Base-by-base conservation (phyloP, 2,797 vertebrate species). In the Tenualosa thibaudeaui region DNA sequence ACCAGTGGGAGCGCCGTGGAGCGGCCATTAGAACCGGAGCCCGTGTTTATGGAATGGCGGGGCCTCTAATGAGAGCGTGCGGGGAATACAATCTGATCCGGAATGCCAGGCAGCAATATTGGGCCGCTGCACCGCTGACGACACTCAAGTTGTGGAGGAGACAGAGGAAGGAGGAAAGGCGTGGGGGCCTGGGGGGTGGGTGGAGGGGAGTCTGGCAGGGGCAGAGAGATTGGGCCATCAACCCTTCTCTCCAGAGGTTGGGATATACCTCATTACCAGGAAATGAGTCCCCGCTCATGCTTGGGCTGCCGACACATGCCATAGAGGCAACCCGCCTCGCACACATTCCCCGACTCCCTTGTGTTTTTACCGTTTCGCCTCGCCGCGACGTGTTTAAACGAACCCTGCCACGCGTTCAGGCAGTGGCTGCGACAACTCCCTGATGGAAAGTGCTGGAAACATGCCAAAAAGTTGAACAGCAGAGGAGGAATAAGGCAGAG, bases 221-320 rank as follows among this genome's bases (percentile, higher is more conserved):
- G 31, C 31, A 31, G 46, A 49, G 46, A 49, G 31, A 78, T 78
- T 75, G 86, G 90, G 84, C 90, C 89, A 91, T 91, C 90, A 84
- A 88, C 81, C 85, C 86, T 81, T 86, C 81, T 89, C 92, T 89
- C 89, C n/a, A 56, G 92, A 88, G 90, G 92, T 82, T 58, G 82
- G 87, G 40, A 84, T 65, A 88, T 88, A 91, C 89, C 89, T 93
- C 92, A 92, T 94, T 93, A 93, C 91, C 91, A 90, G 87, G 88
- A 90, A 87, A 92, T 84, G n/a, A 90, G 90, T 83, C 89, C 88
- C 87, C 19, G 37, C 37, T 46, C 71, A 8, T 9, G 40, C 37
- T 46, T 15, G 0, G 17, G 40, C 71, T 37, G 40, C 37, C 15
- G 31, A 40, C 10, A 26, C 26, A 13, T 24, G 37, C 13, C 40